These are phyloP conservation scores for Brachycybe producta DNA, from an alignment of 2,888 invertebrate genomes.

Conservation along the genomic window DNA sequence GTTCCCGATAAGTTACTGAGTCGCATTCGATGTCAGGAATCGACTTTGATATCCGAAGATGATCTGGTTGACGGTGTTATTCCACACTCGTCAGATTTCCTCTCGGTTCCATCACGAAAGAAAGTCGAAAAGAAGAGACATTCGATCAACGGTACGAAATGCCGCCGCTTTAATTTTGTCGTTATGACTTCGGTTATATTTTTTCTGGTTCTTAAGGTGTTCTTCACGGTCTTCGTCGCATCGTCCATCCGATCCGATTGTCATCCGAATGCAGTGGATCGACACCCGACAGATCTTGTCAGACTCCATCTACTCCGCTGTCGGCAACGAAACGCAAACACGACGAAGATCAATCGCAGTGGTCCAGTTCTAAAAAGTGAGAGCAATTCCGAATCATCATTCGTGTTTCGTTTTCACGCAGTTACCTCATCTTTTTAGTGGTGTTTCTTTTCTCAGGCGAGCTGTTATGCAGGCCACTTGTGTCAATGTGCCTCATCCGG, in stretches of 20 bases:
- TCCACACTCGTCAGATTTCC: not conserved
- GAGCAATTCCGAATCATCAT: too few species aligned
- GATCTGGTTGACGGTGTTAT: conserved; percentile 46
- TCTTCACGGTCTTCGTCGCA: conserved; percentile 2
- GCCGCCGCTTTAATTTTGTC: conserved; percentile 2
- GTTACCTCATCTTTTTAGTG: not conserved
- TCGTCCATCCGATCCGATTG: conserved; percentile 8
- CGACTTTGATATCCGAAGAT: conserved; percentile 52
- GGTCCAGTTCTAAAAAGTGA: conserved; percentile 4
- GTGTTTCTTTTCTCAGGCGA: not conserved
- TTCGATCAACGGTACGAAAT: conserved; percentile 15
- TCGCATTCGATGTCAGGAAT: too few species aligned
- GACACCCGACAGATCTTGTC: not conserved
- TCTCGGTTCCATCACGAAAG: conserved; percentile 1
- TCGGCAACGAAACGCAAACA: conserved; percentile 1
- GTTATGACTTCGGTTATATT: too few species aligned
- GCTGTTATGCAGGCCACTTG: not conserved
- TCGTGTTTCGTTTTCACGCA: too few species aligned
- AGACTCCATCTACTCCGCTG: too few species aligned
- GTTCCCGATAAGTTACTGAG: conserved; percentile 48
- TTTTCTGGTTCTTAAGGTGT: not conserved
- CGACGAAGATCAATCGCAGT: conserved; percentile 5
- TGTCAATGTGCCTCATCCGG: not conserved
- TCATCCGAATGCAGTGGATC: conserved; percentile 1
- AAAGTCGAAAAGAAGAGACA: conserved; percentile 17